These are phyloP conservation scores for Brachionus calyciflorus DNA, from an alignment of 1,140 invertebrate genomes.

Conservation along the genomic window DNA sequence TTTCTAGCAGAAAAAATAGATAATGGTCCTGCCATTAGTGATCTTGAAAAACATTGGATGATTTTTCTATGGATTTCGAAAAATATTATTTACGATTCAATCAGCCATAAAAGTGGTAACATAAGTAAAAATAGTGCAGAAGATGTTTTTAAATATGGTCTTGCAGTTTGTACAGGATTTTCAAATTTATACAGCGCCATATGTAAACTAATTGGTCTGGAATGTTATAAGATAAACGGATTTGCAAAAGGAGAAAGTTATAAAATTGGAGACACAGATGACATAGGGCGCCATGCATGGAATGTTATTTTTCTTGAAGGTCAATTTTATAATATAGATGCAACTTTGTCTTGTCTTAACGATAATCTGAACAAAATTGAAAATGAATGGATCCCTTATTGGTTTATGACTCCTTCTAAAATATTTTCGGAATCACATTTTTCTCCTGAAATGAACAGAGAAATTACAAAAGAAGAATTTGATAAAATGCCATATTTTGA, in stretches of 20 bases:
- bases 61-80: slow-evolving; percentile 17
- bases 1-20: background rate
- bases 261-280: background rate
- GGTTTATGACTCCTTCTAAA: no score
- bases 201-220: background rate
- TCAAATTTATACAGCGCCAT: background rate
- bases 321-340: no score
- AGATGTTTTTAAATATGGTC: background rate
- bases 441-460: no score
- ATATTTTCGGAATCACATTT: no score
- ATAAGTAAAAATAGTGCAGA: background rate
- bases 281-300: background rate
- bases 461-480: no score
- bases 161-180: slow-evolving; percentile 4
- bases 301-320: no score
- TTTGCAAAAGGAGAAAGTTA: background rate
- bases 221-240: background rate
- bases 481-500: no score
- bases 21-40: background rate
- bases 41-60: slow-evolving; percentile 1
- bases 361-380: no score
- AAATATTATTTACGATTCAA: background rate
- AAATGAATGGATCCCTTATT: no score
- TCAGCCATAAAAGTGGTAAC: background rate
- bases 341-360: no score